A percentile compares a stretch with the other conserved stretches of the same genome.
Evolutionary conservation across 2,888 invertebrate species (phyloP).

Genomic region (Tanytarsus gracilentus): DNA sequence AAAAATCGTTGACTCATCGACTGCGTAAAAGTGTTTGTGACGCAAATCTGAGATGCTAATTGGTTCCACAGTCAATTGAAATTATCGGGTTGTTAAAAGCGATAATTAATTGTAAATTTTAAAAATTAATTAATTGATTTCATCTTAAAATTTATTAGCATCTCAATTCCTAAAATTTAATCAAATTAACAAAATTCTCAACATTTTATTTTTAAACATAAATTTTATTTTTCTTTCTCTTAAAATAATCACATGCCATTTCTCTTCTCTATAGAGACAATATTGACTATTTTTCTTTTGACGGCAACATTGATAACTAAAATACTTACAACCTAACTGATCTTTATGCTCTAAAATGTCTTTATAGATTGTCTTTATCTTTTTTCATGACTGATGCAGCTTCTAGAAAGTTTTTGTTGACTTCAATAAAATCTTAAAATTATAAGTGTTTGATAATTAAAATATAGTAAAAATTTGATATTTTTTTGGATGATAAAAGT

Average conservation of each 20-base stretch:
- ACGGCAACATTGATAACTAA: not conserved
- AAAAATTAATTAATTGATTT: too few relatives aligned
- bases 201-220: not conserved
- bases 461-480: not conserved
- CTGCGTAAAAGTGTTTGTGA: too few relatives aligned
- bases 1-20: too few relatives aligned
- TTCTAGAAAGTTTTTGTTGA: too few relatives aligned
- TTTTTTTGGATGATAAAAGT: too few relatives aligned
- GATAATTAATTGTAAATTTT: too few relatives aligned
- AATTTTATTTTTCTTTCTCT: not conserved
- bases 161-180: too few relatives aligned
- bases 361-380: constrained; percentile 1
- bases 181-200: not conserved
- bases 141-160: too few relatives aligned
- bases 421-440: not conserved
- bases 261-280: not conserved
- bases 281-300: not conserved
- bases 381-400: not conserved
- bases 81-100: too few relatives aligned
- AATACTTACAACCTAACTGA: not conserved
- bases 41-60: too few relatives aligned
- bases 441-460: not conserved
- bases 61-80: too few relatives aligned
- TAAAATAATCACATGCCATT: not conserved
- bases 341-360: constrained; percentile 8